Evolutionary conservation across 1,140 invertebrate genomes (phyloP).

Genomic region (Melipona quadrifasciata): DNA sequence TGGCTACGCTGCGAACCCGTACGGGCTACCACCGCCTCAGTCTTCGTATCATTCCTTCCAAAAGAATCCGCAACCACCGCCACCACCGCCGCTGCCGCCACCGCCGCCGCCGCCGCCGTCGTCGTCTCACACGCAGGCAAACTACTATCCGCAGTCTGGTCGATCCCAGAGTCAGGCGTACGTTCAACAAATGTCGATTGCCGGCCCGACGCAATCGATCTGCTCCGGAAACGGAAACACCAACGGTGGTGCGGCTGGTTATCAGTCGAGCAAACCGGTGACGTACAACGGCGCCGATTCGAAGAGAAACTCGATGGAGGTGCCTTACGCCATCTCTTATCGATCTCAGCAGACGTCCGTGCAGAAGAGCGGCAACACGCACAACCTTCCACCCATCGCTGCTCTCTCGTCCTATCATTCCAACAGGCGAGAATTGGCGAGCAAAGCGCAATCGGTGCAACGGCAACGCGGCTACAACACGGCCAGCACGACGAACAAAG

Average conservation of each 20-base stretch:
- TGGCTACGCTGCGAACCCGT: conserved; percentile 68
- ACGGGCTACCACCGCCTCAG: conserved; percentile 67
- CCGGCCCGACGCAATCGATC: conserved; percentile 36
- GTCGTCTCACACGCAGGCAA: conserved; percentile 42
- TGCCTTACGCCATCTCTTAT: conserved; percentile 60
- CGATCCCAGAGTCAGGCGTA: conserved; percentile 60
- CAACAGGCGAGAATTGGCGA: conserved; percentile 72
- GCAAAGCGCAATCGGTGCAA: conserved; percentile 67
- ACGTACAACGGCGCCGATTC: conserved; percentile 73
- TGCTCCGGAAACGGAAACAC: conserved; percentile 37
- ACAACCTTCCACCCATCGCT: conserved; percentile 82
- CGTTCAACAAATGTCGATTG: conserved; percentile 54
- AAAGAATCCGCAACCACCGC: conserved; percentile 61
- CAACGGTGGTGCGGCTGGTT: conserved; percentile 26
- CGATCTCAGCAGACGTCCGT: conserved; percentile 45
- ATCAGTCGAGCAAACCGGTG: conserved; percentile 62
- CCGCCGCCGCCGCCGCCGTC: too few species aligned
- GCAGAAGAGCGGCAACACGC: conserved; percentile 74
- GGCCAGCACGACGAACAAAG: conserved; percentile 44
- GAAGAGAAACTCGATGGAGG: conserved; percentile 63
- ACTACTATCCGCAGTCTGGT: conserved; percentile 63
- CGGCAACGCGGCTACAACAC: conserved; percentile 63
- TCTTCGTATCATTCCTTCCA: conserved; percentile 79
- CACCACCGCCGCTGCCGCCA: too few species aligned
- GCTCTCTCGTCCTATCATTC: conserved; percentile 81